phyloP scores from a whole-genome alignment of 2,888 invertebrate genomes.

The Lepidocyrtoides sp. region DNA sequence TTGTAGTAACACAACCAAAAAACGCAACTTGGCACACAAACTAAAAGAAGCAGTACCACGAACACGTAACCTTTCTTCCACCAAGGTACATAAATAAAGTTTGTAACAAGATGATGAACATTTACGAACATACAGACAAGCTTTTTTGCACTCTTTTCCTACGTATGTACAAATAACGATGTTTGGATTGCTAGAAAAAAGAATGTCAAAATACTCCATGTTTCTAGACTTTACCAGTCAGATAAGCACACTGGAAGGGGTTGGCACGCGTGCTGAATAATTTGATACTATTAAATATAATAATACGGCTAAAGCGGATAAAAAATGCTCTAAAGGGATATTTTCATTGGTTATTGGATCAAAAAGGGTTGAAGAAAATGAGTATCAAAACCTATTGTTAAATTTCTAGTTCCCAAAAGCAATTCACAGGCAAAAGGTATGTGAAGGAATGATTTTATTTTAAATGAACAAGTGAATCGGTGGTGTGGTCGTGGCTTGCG shows the following conservation, averaged over 20 bases:
- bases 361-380: constrained; percentile 61
- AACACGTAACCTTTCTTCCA: constrained; percentile 45
- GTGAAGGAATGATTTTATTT: neutral
- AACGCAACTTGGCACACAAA: constrained; percentile 71
- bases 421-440: neutral
- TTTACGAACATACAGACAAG: neutral
- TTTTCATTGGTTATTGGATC: constrained; percentile 42
- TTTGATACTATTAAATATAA: neutral
- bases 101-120: constrained; percentile 9
- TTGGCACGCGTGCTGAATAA: neutral
- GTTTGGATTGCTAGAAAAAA: constrained; percentile 18
- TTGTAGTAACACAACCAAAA: constrained; percentile 65
- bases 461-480: constrained; percentile 50
- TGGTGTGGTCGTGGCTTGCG: constrained; percentile 80
- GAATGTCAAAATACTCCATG: constrained; percentile 3
- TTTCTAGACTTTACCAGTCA: neutral
- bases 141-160: constrained; percentile 5
- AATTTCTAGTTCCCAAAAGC: neutral
- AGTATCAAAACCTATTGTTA: constrained; percentile 46
- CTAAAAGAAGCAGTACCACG: constrained; percentile 14
- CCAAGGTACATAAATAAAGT: constrained; percentile 44
- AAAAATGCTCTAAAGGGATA: neutral
- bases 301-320: neutral
- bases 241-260: neutral
- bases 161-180: neutral